phyloP scores from a whole-genome alignment of 2,113 vertebrate species.

The Menidia beryllina region DNA sequence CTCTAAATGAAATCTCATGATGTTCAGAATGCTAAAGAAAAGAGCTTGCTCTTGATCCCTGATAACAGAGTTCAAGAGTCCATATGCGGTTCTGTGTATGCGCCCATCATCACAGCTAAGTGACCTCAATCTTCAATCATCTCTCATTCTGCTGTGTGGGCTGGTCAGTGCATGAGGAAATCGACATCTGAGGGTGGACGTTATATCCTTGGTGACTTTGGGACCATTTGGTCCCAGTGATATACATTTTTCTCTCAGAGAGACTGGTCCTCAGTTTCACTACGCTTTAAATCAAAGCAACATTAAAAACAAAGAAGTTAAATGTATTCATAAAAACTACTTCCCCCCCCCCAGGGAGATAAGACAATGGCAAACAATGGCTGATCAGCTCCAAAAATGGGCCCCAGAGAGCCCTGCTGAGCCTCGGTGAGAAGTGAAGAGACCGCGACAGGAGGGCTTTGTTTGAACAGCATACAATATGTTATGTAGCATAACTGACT shows the following conservation, averaged over 20 bases:
- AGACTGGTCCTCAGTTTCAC: slow-evolving; percentile 61
- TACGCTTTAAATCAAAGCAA: slow-evolving; percentile 53
- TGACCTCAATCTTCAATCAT: neutral
- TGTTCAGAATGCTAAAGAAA: no score
- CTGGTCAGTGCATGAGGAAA: slow-evolving; percentile 37
- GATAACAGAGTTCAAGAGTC: no score
- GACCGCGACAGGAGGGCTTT: slow-evolving; percentile 34
- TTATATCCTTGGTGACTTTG: slow-evolving; percentile 41
- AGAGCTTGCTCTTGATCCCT: no score
- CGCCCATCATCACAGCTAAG: neutral
- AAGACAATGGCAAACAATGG: slow-evolving; percentile 20
- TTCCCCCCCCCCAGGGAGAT: no score
- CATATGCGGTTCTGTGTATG: neutral
- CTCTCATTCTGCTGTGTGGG: neutral
- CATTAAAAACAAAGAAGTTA: neutral
- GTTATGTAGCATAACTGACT: slow-evolving; percentile 63
- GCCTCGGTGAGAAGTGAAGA: slow-evolving; percentile 54
- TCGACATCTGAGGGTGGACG: slow-evolving; percentile 52
- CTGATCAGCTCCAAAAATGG: slow-evolving; percentile 38
- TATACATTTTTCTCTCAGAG: slow-evolving; percentile 77
- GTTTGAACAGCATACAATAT: slow-evolving; percentile 31
- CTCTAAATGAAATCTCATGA: no score
- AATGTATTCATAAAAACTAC: no score
- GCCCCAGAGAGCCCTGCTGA: slow-evolving; percentile 49
- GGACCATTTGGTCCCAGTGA: slow-evolving; percentile 57